Evolutionary conservation across 2,888 invertebrate species (phyloP), one percentile per base, ranked within the genome.

Genomic region (Sialis fuliginosa): DNA sequence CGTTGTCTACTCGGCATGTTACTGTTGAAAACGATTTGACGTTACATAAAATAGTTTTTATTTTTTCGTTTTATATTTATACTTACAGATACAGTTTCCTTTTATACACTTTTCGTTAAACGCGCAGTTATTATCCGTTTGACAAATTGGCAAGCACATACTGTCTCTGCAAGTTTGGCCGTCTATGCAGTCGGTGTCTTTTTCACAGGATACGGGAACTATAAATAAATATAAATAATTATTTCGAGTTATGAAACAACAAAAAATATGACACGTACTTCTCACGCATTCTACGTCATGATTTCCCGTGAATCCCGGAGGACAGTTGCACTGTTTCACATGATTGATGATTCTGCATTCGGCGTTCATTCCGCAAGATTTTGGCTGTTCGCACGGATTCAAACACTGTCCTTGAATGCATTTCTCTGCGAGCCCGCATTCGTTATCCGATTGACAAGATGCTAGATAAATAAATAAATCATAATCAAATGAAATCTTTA

Each of bases 1-100:
- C 91, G 57, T 90, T 88, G 60, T 91, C 90, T 1, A 89, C 80
- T 43, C 89, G 78, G 59, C 92, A 92, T 4, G 90, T 91, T 48
- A 91, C 77, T 76, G 62, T 58, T 68, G 56, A 45, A 42, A 35
- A 35, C 2, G 4, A 35, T 3, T 35, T 35, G 9, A 35, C 35
- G 8, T 35, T n/a, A 8, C 2, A n/a, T n/a, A 35, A 9, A 35
- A 8, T 35, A 35, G n/a, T 35, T 35, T 35, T 35, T n/a, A 35
- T 8, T 9, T 9, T 9, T 35, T 35, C 3, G n/a, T 9, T 35
- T 10, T 10, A 6, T 10, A 10, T 37, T 31, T 41, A 50, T 54
- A 76, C 81, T 74, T 69, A 82, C 81, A 66, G 57, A 87, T 75
- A 61, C 91, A 92, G 56, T 78, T 80, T 53, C 81, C 84, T 57